Evolutionary conservation across 2,888 invertebrate species (phyloP), one percentile per base, ranked within the genome.

Genomic region (Nemoura dubitans): DNA sequence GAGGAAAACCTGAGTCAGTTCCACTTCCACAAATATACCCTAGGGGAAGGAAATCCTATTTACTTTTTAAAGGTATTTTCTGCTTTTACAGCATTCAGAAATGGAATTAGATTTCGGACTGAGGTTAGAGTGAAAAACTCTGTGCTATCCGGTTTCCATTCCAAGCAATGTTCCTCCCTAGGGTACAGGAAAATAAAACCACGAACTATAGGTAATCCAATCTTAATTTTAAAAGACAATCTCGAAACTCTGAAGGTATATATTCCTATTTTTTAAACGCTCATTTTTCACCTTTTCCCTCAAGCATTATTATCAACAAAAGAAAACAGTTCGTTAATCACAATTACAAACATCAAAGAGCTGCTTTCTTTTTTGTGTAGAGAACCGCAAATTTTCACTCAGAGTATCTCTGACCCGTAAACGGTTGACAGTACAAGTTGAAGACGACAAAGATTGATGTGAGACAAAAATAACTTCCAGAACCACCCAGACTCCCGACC

Each of bases 61-160:
- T 36, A 36, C 10, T 36, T 36, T 6, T n/a, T n/a, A n/a, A n/a
- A n/a, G n/a, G n/a, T n/a, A 36, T 10, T 36, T 36, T 36, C 36
- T 36, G 3, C 36, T 36, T 10, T 36, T n/a, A n/a, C n/a, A 36
- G 36, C 36, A 10, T 36, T 36, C 36, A 36, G 36, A 36, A 36
- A 36, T 3, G 10, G 36, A 36, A 36, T 36, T 10, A 10, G 36
- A 16, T 7, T 16, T 7, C 3, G 14, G 21, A 59, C 59, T 21
- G 59, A 59, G 87, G 85, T 89, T 89, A 88, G 88, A 87, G 87
- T 87, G 82, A 88, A 77, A 85, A 87, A 59, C 59, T 59, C 21
- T 10, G 59, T 14, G 59, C 21, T 21, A 21, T 59, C 59, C 6
- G 14, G 59, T n/a, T n/a, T n/a, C n/a, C n/a, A n/a, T n/a, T n/a